Evolutionary conservation across 2,113 vertebrate genomes (phyloP).

Genomic region (Mus spicilegus): DNA sequence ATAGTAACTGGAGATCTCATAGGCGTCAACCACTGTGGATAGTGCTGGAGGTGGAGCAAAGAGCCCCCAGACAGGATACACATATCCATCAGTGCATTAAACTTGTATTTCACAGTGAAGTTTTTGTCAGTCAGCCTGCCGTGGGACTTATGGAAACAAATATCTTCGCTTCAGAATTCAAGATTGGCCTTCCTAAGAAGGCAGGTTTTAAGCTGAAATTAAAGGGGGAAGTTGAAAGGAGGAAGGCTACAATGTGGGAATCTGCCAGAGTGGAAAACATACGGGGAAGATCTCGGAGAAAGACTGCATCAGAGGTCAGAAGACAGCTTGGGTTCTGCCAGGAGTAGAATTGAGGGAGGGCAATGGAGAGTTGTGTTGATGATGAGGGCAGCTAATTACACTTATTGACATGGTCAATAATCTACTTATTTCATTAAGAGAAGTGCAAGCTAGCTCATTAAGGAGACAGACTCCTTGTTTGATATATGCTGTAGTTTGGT

Average conservation of each 20-base stretch:
- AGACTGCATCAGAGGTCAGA: background rate
- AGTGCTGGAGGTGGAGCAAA: background rate
- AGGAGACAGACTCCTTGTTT: background rate
- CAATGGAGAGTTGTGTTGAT: too few relatives aligned
- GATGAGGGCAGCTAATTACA: background rate
- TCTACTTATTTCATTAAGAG: background rate
- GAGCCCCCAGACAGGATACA: background rate
- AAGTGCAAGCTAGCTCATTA: background rate
- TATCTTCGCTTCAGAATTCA: background rate
- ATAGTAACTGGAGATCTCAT: background rate
- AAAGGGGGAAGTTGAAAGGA: background rate
- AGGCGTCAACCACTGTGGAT: background rate
- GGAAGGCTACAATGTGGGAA: background rate
- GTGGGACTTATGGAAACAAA: background rate
- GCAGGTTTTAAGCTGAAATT: background rate
- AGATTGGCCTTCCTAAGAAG: background rate
- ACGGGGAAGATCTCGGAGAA: background rate
- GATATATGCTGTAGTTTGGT: background rate
- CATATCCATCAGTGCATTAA: background rate
- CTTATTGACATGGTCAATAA: background rate
- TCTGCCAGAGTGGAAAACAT: background rate
- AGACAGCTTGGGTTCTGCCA: background rate
- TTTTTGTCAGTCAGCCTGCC: background rate
- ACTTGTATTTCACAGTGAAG: background rate
- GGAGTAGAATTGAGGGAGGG: too few relatives aligned